Percentiles rank a stretch among this genome's conserved stretches.
These are phyloP conservation scores for Bothrops jararaca DNA, from an alignment of 2,113 vertebrate species.

Conservation along the genomic window DNA sequence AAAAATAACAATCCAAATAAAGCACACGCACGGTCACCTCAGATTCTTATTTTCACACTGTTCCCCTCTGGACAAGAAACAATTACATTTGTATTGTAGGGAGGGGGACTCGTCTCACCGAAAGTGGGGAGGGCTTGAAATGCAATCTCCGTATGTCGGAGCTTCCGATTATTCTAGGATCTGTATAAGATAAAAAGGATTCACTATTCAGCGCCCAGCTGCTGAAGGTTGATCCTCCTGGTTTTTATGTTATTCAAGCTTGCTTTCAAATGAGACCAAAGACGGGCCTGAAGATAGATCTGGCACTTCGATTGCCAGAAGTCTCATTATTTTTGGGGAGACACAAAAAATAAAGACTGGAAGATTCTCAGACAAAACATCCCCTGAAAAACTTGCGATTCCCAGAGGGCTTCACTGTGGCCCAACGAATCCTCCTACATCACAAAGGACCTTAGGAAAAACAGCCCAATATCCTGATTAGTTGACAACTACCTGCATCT, in stretches of 20 bases:
- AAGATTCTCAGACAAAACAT: background rate
- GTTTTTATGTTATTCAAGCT: constrained; percentile 24
- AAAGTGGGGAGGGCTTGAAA: background rate
- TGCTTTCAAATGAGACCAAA: constrained; percentile 15
- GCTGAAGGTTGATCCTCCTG: constrained; percentile 22
- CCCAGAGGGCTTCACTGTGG: background rate
- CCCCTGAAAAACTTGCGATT: background rate
- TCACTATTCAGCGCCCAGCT: background rate
- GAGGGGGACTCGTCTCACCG: background rate
- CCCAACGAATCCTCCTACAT: background rate
- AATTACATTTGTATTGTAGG: constrained; percentile 5
- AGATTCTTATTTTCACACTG: constrained; percentile 12
- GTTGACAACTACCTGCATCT: background rate
- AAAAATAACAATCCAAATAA: constrained; percentile 29
- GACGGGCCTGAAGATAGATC: constrained; percentile 7
- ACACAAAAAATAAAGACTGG: background rate
- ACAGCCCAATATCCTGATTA: background rate
- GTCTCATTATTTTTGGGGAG: background rate
- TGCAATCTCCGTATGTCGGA: background rate
- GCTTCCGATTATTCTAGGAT: constrained; percentile 16
- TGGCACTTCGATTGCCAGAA: background rate
- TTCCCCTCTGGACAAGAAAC: constrained; percentile 33
- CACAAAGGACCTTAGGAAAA: background rate
- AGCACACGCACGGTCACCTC: constrained; percentile 3
- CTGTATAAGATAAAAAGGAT: constrained; percentile 21